Evolutionary conservation across 2,888 invertebrate species (phyloP).

Genomic region (Clistopyga incitator): DNA sequence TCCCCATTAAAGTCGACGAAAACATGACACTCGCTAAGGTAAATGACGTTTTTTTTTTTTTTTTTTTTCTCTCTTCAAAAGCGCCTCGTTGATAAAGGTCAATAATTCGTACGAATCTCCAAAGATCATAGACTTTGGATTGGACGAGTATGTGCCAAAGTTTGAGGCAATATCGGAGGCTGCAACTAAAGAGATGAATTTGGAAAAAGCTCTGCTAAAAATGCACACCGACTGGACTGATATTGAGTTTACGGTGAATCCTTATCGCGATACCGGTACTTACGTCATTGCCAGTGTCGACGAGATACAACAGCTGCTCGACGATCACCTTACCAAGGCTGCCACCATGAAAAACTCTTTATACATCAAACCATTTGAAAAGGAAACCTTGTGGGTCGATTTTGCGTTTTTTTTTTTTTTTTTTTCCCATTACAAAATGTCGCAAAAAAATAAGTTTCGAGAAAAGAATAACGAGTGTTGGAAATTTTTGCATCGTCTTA

Average conservation of each 20-base stretch:
- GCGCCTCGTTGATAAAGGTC: too few species aligned
- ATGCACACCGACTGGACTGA: conserved; percentile 97
- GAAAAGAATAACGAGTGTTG: neutral
- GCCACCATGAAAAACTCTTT: conserved; percentile 99
- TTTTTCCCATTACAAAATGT: too few species aligned
- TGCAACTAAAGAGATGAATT: conserved; percentile 97
- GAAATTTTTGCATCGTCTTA: conserved; percentile 65
- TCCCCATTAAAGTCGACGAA: conserved; percentile 94
- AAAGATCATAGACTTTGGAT: conserved; percentile 91
- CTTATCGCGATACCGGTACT: conserved; percentile 95
- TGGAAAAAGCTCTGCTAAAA: conserved; percentile 94
- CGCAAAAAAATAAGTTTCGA: neutral
- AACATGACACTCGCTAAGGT: conserved; percentile 93
- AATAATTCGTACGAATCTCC: neutral
- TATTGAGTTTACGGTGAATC: conserved; percentile 89
- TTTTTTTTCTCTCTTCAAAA: too few species aligned
- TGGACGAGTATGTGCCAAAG: conserved; percentile 94
- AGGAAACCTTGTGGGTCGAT: conserved; percentile 89
- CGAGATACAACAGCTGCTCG: conserved; percentile 96
- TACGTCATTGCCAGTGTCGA: conserved; percentile 95
- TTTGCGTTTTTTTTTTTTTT: too few species aligned
- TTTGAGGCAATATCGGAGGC: conserved; percentile 97
- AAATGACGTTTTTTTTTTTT: neutral
- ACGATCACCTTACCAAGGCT: conserved; percentile 98
- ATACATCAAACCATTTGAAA: conserved; percentile 97